These are phyloP conservation scores for Mohoua ochrocephala DNA, from an alignment of 2,113 vertebrate genomes.

Conservation along the genomic window DNA sequence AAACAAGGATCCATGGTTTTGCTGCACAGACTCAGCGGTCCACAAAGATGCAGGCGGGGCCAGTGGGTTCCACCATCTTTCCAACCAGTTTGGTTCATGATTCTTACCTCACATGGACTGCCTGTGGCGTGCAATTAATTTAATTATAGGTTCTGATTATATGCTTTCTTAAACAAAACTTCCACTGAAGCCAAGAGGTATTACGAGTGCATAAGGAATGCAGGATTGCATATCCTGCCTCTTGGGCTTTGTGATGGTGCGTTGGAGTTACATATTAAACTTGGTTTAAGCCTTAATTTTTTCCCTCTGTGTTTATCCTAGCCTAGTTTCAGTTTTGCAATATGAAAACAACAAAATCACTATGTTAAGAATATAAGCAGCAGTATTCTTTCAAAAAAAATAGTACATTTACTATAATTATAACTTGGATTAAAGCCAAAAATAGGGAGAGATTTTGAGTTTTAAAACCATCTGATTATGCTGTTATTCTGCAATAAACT, in stretches of 20 bases:
- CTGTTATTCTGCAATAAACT: not conserved
- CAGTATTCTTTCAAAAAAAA: constrained; percentile 26
- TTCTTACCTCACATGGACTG: constrained; percentile 39
- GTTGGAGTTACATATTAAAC: constrained; percentile 41
- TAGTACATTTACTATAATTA: constrained; percentile 27
- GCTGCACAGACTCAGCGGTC: not conserved
- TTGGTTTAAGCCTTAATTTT: constrained; percentile 40
- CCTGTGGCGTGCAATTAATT: constrained; percentile 51
- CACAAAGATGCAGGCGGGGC: not conserved
- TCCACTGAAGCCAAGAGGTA: constrained; percentile 46
- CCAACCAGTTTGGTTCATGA: not conserved
- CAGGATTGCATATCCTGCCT: constrained; percentile 58
- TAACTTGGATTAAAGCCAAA: constrained; percentile 13
- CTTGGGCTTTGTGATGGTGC: constrained; percentile 45
- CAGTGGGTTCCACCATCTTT: not conserved
- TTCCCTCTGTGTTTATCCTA: constrained; percentile 36
- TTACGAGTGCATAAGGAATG: constrained; percentile 49
- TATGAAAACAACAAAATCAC: constrained; percentile 40
- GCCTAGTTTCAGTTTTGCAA: constrained; percentile 60
- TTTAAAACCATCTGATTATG: not conserved
- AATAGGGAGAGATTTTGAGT: not conserved
- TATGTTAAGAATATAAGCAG: constrained; percentile 1
- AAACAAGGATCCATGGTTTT: not conserved
- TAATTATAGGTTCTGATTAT: constrained; percentile 44
- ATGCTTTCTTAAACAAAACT: constrained; percentile 57